phyloP scores from a whole-genome alignment of 2,113 vertebrate genomes.

The Pollachius pollachius region DNA sequence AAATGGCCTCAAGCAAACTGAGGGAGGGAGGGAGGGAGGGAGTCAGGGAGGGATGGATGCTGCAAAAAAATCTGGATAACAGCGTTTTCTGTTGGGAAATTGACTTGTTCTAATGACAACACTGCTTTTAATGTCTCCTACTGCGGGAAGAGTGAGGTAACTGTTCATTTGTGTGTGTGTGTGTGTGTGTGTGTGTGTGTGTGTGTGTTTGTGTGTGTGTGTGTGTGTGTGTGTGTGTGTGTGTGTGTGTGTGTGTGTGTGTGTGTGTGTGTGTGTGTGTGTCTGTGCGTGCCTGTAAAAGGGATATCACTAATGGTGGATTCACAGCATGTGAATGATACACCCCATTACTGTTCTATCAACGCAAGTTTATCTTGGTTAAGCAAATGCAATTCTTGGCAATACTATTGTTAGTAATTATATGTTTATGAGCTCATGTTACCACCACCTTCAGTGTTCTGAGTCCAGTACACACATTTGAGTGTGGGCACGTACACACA shows the following conservation, averaged over 20 bases:
- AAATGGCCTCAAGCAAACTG: too few relatives aligned
- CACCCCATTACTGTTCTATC: too few relatives aligned
- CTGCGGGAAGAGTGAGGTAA: conserved; percentile 42
- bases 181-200: conserved; percentile 23
- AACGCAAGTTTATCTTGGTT: too few relatives aligned
- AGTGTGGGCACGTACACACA: too few relatives aligned
- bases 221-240: not conserved
- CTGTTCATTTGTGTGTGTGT: conserved; percentile 41
- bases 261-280: not conserved
- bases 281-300: not conserved
- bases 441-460: too few relatives aligned
- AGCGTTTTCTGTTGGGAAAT: conserved; percentile 20
- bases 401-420: too few relatives aligned
- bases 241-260: not conserved
- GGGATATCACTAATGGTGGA: not conserved
- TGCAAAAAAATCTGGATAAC: not conserved
- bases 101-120: conserved; percentile 18
- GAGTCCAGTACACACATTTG: too few relatives aligned
- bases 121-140: conserved; percentile 25
- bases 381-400: too few relatives aligned
- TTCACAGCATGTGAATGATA: too few relatives aligned
- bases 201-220: not conserved
- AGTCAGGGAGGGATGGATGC: not conserved
- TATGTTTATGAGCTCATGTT: too few relatives aligned
- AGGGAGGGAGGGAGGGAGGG: conserved; percentile 3